Conservation (phyloP, 2,113 vertebrate species). For the Nicator chloris region DNA sequence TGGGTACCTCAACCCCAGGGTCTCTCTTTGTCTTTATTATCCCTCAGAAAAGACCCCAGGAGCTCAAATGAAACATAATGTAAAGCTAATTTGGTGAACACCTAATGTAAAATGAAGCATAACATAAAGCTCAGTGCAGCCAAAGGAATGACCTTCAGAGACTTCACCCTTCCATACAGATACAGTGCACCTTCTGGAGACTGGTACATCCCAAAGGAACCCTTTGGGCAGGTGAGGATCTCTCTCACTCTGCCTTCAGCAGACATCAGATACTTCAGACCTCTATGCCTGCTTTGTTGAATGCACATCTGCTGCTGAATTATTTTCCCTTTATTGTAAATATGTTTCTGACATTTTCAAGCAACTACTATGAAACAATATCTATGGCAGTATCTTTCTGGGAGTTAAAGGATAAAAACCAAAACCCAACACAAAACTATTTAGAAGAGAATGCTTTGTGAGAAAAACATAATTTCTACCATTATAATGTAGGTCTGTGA, state of each 20-base stretch:
- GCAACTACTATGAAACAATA: not conserved
- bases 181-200: not conserved
- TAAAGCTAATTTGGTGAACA: not conserved
- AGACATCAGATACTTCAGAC: not conserved
- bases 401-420: not conserved
- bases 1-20: not conserved
- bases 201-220: not conserved
- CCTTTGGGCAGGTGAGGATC: not conserved
- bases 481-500: not conserved
- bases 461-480: not conserved
- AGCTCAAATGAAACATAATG: not conserved
- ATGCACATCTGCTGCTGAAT: not conserved
- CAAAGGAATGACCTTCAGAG: not conserved
- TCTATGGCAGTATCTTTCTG: not conserved
- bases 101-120: not conserved
- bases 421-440: not conserved
- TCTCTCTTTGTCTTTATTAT: not conserved
- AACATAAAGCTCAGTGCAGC: not conserved
- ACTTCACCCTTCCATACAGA: not conserved
- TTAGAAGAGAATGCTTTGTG: not conserved
- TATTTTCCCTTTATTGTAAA: not conserved
- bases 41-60: not conserved
- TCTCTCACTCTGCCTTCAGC: not conserved
- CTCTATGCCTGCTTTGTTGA: not conserved
- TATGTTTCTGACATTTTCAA: not conserved